phyloP scores from a whole-genome alignment of 2,797 vertebrate genomes.

The Sebastes hopkinsi region DNA sequence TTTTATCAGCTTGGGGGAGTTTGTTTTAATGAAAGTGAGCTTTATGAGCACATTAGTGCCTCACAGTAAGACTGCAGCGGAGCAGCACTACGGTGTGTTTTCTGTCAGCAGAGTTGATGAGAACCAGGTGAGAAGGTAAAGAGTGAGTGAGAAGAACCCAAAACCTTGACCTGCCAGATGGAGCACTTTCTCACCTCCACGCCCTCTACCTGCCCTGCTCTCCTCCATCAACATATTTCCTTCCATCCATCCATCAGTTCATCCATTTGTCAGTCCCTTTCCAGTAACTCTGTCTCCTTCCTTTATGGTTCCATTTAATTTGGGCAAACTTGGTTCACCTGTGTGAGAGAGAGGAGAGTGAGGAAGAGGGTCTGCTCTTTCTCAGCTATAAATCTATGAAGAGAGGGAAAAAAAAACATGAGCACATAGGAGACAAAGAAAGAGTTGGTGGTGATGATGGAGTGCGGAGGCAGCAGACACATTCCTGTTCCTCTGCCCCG shows the following conservation, averaged over 20 bases:
- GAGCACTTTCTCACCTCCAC: constrained; percentile 16
- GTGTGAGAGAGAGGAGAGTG: not conserved
- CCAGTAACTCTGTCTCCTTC: not conserved
- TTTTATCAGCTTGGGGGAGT: constrained; percentile 19
- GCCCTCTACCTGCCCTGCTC: constrained; percentile 10
- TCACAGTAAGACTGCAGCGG: not conserved
- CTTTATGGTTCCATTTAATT: constrained; percentile 4
- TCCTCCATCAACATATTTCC: constrained; percentile 8
- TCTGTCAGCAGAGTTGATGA: constrained; percentile 39
- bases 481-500: not conserved
- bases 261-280: not conserved
- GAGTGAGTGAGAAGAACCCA: not conserved
- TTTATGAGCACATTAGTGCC: constrained; percentile 15
- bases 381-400: constrained; percentile 50
- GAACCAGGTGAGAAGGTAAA: constrained; percentile 46
- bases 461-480: constrained; percentile 14
- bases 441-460: constrained; percentile 20
- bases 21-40: constrained; percentile 42
- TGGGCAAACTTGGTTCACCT: constrained; percentile 2
- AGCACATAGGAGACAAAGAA: not conserved
- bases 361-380: constrained; percentile 41
- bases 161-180: constrained; percentile 60
- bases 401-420: constrained; percentile 17
- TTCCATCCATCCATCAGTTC: constrained; percentile 8
- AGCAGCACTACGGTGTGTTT: constrained; percentile 18